A percentile compares a stretch with the other conserved stretches of the same genome.
Evolutionary conservation across 2,113 vertebrate genomes (phyloP).

Genomic region (Donacobius atricapilla): DNA sequence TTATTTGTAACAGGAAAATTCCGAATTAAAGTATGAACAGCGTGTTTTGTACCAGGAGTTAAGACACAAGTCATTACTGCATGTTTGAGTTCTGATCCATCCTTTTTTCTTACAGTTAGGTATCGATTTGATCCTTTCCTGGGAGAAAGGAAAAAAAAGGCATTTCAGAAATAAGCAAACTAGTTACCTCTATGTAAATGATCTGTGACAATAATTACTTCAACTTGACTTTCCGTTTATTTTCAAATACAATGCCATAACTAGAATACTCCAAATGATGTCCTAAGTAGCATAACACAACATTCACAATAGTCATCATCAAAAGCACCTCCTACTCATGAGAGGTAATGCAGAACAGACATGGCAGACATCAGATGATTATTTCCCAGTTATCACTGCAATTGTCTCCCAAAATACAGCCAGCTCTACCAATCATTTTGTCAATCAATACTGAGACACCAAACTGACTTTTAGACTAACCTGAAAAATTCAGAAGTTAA

Average conservation of each 20-base stretch:
- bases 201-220: not conserved
- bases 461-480: not conserved
- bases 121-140: slow-evolving; percentile 86
- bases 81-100: slow-evolving; percentile 71
- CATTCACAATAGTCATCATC: not conserved
- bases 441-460: not conserved
- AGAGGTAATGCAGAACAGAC: accelerated
- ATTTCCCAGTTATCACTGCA: accelerated
- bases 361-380: accelerated
- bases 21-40: slow-evolving; percentile 78
- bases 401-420: not conserved
- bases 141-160: not conserved
- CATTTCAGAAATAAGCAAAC: not conserved
- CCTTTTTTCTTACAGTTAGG: slow-evolving; percentile 88
- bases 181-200: not conserved
- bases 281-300: not conserved
- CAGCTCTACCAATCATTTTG: not conserved
- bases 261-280: not conserved
- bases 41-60: slow-evolving; percentile 74
- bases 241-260: not conserved
- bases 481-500: not conserved
- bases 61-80: slow-evolving; percentile 79
- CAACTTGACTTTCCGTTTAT: not conserved
- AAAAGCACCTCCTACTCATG: not conserved
- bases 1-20: slow-evolving; percentile 86